Evolutionary conservation across 2,113 vertebrate genomes (phyloP).

Genomic region (Gallinago media): DNA sequence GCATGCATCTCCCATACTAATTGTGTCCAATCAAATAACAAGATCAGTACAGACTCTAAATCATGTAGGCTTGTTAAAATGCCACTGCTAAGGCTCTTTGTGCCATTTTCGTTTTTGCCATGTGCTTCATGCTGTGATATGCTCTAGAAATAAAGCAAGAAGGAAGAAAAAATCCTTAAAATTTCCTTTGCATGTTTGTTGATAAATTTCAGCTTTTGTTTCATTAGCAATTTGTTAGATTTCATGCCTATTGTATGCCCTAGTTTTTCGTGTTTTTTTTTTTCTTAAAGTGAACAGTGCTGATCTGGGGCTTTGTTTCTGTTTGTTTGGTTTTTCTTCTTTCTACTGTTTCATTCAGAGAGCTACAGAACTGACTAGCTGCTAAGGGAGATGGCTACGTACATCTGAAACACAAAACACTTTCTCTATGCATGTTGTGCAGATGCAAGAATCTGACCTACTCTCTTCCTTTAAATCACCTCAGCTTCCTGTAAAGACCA

Average conservation of each 20-base stretch:
- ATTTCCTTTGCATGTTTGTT: background rate
- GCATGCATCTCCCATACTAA: slow-evolving; percentile 60
- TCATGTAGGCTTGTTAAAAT: slow-evolving; percentile 69
- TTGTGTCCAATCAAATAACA: slow-evolving; percentile 62
- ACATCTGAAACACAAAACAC: background rate
- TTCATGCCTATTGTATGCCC: background rate
- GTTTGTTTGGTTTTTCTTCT: background rate
- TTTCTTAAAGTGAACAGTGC: background rate
- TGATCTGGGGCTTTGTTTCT: accelerated
- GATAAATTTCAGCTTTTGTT: background rate
- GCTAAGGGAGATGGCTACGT: background rate
- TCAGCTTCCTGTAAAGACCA: background rate
- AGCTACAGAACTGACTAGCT: background rate
- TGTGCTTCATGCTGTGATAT: slow-evolving; percentile 17
- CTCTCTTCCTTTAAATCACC: background rate
- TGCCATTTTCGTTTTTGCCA: background rate
- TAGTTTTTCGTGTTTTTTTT: background rate
- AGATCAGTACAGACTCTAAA: slow-evolving; percentile 27
- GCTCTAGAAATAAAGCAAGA: slow-evolving; percentile 37
- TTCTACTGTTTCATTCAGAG: background rate
- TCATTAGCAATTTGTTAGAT: background rate
- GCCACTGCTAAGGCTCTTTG: slow-evolving; percentile 34
- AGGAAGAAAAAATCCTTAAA: background rate
- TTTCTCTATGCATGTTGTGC: background rate
- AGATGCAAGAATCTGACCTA: background rate